Base-by-base conservation (phyloP, 2,797 vertebrate species). In the Eptatretus atami region DNA sequence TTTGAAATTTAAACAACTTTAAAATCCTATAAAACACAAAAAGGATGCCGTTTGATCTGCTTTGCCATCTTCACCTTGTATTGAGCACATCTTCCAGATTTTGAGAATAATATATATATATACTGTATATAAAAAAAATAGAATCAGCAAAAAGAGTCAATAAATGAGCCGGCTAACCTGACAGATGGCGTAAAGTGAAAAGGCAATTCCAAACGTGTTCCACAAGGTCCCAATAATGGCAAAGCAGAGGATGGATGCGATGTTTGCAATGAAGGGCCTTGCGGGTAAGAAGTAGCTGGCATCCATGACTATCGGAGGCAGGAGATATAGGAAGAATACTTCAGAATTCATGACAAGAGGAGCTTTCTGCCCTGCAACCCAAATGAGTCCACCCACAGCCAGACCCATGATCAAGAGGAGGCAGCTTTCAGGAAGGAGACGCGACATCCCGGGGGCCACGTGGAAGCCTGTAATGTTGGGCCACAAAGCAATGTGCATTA, bases 281-380 rank as follows among this genome's bases (percentile, higher is more conserved):
- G 77, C 81, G 1, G 81, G 81, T 75, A 87, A 78, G 72, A 86
- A 83, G 67, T 86, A 86, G 1, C 80, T 78, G 0, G 82, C 79
- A 0, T 82, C 82, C 19, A 86, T 68, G 64, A 84, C 79, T 0
- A 83, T 81, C 63, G 79, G 80, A 2, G 80, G 81, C 65, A 83
- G 74, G 63, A 87, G 75, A 69, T 82, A 86, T 64, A 80, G 77
- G 72, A 87, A 85, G 68, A 86, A 84, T 66, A 78, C 75, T 13
- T 84, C 76, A 0, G 77, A 79, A 53, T 77, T 78, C 72, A 82
- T 78, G 54, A 79, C 77, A 0, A 79, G 79, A 0, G 79, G 76
- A 1, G 78, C 78, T 2, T 77, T 78, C 54, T 82, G 75, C 0
- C 80, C 79, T 6, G 82, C 72, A 1, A 76, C 77, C 0, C 79